phyloP scores from a whole-genome alignment of 1,140 invertebrate species.

The Armadillidium nasatum region DNA sequence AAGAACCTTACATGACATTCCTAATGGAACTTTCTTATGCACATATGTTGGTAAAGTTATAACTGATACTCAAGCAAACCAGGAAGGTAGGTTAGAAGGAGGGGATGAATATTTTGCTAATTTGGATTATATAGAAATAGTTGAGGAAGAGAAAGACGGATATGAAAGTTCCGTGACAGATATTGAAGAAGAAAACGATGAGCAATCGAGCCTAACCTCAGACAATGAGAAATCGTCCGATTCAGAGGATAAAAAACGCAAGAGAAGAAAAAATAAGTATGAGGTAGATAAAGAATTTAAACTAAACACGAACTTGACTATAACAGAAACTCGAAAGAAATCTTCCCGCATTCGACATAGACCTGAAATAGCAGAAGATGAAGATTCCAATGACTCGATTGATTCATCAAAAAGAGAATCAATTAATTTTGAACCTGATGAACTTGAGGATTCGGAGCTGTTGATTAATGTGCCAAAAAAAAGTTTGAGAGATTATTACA shows the following conservation, averaged over 20 bases:
- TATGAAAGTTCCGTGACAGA: slow-evolving; percentile 66
- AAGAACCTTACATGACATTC: slow-evolving; percentile 88
- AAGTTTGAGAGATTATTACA: slow-evolving; percentile 61
- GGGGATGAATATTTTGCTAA: slow-evolving; percentile 96
- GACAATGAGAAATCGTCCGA: neutral
- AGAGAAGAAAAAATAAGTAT: neutral
- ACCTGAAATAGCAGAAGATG: neutral
- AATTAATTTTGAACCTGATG: slow-evolving; percentile 32
- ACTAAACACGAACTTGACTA: neutral
- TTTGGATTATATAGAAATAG: slow-evolving; percentile 90
- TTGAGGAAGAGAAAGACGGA: slow-evolving; percentile 81
- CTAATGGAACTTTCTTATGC: slow-evolving; percentile 86
- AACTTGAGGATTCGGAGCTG: neutral
- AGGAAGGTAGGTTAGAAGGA: slow-evolving; percentile 54
- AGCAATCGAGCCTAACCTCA: neutral
- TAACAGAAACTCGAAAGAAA: neutral
- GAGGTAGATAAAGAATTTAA: neutral
- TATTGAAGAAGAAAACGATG: slow-evolving; percentile 34
- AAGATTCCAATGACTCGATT: slow-evolving; percentile 25
- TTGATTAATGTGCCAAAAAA: slow-evolving; percentile 53
- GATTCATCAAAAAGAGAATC: slow-evolving; percentile 27
- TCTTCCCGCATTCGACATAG: neutral
- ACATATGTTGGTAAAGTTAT: slow-evolving; percentile 90
- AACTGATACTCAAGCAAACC: slow-evolving; percentile 81
- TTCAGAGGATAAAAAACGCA: neutral